Evolutionary conservation across 53 echinoderm and acorn worm species (phyloP), one percentile per base, ranked within the genome.

Genomic region (Echinarachnius parma): DNA sequence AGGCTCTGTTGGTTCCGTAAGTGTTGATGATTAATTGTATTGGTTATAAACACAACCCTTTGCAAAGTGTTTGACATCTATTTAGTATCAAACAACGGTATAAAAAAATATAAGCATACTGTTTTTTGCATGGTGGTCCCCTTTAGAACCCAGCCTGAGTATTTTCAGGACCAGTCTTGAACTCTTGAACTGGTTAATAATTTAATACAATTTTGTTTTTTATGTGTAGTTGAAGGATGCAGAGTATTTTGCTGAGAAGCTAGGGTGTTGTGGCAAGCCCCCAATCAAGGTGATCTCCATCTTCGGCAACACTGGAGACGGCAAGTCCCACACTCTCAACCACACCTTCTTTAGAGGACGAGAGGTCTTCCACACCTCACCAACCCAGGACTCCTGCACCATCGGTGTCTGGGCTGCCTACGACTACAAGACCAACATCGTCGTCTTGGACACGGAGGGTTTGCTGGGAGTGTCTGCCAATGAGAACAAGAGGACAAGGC

Each of bases 231-330:
- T 90, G 33, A 81, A 83, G 24, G 68, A 77, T 37, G 74, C 78
- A 21, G 71, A 65, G 30, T 84, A 77, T 4, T 84, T 94, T 42
- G 49, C 79, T 13, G 75, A 81, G 61, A 61, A 80, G 52, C 75
- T 94, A 9, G 58, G 78, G 19, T 94, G 95, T 45, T 50, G 66
- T 14, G 61, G 74, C 5, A 47, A 81, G 32, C 37, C 80, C 21
- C 81, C 61, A 9, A 80, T 94, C 35, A 94, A 94, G 46, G 90
- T 94, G 21, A 76, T 90, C 44, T 94, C 95, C 63, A 94, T 94
- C 52, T 94, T 94, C 61, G 95, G 95, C 22, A 94, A 94, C 64
- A 94, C 95, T 15, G 90, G 95, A 24, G 90, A 90, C 54, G 95
- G 95, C 31, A 94, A 94, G 49, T 94, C 95, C 0, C 86, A 84